A percentile compares a stretch with the other conserved stretches of the same genome.
Evolutionary conservation across 2,888 invertebrate genomes (phyloP).

Genomic region (Ophioninae sp.): DNA sequence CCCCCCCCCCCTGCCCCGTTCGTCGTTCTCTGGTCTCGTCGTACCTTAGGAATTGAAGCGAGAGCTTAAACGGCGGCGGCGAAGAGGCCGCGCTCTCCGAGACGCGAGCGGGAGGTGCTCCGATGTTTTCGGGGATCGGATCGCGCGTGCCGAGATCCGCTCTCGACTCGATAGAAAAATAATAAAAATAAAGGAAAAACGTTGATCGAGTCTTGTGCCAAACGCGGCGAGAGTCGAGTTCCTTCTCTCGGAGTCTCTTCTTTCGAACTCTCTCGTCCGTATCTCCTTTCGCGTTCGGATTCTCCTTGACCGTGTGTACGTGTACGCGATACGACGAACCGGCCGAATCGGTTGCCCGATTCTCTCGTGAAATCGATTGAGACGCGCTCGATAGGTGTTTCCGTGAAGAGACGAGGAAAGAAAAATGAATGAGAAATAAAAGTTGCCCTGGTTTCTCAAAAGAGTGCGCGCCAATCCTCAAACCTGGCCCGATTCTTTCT

Average conservation of each 20-base stretch:
- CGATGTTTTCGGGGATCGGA: constrained; percentile 62
- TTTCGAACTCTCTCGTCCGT: constrained; percentile 32
- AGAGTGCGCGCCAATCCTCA: constrained; percentile 49
- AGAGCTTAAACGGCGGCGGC: constrained; percentile 43
- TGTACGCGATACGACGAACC: constrained; percentile 6
- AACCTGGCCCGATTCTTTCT: constrained; percentile 15
- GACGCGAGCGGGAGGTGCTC: constrained; percentile 30
- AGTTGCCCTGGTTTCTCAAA: constrained; percentile 60
- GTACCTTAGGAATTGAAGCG: constrained; percentile 50
- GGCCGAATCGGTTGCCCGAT: constrained; percentile 39
- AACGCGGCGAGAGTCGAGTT: constrained; percentile 49
- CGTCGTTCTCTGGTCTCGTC: constrained; percentile 23
- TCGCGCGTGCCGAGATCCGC: constrained; percentile 65
- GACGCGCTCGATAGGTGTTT: constrained; percentile 64
- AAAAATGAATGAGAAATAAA: constrained; percentile 38
- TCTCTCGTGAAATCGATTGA: constrained; percentile 66
- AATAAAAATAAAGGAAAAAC: constrained; percentile 33
- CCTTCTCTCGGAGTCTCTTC: constrained; percentile 37
- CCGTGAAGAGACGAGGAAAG: constrained; percentile 52
- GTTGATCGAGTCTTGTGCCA: constrained; percentile 55
- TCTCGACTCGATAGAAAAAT: constrained; percentile 49
- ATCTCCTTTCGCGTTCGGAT: constrained; percentile 7
- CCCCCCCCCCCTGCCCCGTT: constrained; percentile 41
- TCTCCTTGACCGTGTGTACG: constrained; percentile 6
- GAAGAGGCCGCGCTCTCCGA: constrained; percentile 37